Evolutionary conservation across 2,888 invertebrate species (phyloP).

Genomic region (Sphaerophoria rueppellii): DNA sequence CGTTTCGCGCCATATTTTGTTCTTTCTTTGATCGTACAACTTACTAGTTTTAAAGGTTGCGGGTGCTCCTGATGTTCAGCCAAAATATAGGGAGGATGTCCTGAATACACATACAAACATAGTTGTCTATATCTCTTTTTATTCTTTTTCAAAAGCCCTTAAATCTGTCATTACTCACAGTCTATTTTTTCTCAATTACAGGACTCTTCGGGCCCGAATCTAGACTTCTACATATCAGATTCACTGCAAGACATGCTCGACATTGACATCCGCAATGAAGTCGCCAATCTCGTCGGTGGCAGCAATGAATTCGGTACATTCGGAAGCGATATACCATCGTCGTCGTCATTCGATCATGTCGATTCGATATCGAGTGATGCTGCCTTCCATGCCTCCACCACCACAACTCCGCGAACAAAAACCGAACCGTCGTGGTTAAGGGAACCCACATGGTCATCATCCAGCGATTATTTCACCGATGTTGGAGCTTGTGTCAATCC

Average conservation of each 20-base stretch:
- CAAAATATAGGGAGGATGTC: too few relatives aligned
- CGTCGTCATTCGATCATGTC: constrained; percentile 82
- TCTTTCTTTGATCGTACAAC: too few relatives aligned
- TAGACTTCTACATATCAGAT: constrained; percentile 86
- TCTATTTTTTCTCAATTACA: constrained; percentile 78
- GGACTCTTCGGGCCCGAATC: constrained; percentile 84
- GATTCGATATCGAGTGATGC: constrained; percentile 79
- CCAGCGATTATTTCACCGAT: constrained; percentile 87
- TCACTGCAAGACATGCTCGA: constrained; percentile 95
- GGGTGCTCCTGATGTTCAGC: too few relatives aligned
- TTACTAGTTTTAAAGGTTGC: too few relatives aligned
- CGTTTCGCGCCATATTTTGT: too few relatives aligned
- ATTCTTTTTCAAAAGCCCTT: not conserved
- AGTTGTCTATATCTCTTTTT: too few relatives aligned
- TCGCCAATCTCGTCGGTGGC: constrained; percentile 90
- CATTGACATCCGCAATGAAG: constrained; percentile 93
- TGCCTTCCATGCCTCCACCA: constrained; percentile 47
- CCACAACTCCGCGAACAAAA: constrained; percentile 70
- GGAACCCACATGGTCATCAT: constrained; percentile 78
- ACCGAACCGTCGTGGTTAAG: constrained; percentile 76
- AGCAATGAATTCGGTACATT: constrained; percentile 86
- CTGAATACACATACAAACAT: too few relatives aligned
- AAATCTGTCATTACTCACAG: too few relatives aligned
- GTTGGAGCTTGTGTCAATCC: constrained; percentile 91
- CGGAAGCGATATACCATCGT: constrained; percentile 80